Conservation (phyloP, 2,113 vertebrate genomes). For the Eublepharis macularius region DNA sequence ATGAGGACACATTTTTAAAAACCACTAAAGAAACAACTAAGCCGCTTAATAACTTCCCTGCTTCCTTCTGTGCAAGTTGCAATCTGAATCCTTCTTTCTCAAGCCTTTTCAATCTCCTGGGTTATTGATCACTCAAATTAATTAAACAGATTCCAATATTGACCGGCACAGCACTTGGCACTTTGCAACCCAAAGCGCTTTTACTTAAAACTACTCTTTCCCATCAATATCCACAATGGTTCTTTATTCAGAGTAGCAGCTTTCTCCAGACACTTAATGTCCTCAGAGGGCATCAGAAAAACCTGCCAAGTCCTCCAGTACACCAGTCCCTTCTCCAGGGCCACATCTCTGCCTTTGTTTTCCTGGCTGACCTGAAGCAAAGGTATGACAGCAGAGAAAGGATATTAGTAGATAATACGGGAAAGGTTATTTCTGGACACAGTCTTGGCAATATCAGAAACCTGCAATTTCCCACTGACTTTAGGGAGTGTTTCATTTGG, state of each 20-base stretch:
- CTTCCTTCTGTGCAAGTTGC: not conserved
- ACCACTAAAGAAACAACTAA: not conserved
- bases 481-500: not conserved
- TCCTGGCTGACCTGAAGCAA: not conserved
- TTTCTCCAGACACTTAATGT: slow-evolving; percentile 52
- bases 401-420: not conserved
- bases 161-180: slow-evolving; percentile 48
- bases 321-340: slow-evolving; percentile 18
- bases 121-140: slow-evolving; percentile 66
- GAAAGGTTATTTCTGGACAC: not conserved
- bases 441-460: not conserved
- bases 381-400: not conserved
- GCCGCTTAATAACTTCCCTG: not conserved
- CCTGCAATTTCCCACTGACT: not conserved
- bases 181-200: slow-evolving; percentile 60
- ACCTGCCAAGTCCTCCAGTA: slow-evolving; percentile 24
- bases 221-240: slow-evolving; percentile 51
- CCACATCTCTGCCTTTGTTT: not conserved
- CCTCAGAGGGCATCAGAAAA: slow-evolving; percentile 27
- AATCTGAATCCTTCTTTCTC: slow-evolving; percentile 38
- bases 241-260: slow-evolving; percentile 44
- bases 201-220: slow-evolving; percentile 50
- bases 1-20: not conserved
- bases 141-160: slow-evolving; percentile 66
- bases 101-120: slow-evolving; percentile 42